Base-by-base conservation (phyloP, 2,888 invertebrate species). In the Morpho achilles region DNA sequence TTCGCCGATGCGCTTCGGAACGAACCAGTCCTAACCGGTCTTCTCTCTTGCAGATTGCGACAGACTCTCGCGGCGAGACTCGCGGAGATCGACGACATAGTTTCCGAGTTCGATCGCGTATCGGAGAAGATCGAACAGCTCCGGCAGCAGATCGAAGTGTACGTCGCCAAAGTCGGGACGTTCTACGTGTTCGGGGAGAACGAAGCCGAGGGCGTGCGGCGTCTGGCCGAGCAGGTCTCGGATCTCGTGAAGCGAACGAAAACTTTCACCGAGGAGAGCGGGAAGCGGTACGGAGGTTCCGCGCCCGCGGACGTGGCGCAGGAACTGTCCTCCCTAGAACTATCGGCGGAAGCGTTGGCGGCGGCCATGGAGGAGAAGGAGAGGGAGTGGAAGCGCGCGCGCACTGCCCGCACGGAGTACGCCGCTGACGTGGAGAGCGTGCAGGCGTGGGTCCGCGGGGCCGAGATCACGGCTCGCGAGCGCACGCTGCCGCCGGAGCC, bases 351-450 rank as follows among this genome's bases (percentile, higher is more conserved):
- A 83, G 93, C 94, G 64, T 91, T 96, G 58, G 92, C 93, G 55
- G 94, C 94, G 71, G 93, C 93, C 53, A 96, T 97, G 95, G 97
- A 97, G 76, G 96, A 96, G 75, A 96, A 96, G 82, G 94, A 95
- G 75, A 93, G 96, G 78, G 96, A 97, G 80, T 95, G 96, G 87
- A 96, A 96, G 80, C 94, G 96, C 65, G 97, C 97, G 32, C 93
- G 94, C 72, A 96, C 96, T 10, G 92, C 95, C 59, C 93, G 97
- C 59, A 93, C 94, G 53, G 97, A 97, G 69, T 97, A 97, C 82
- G 84, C 94, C 50, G 87, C 91, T 39, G 96, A 96, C 73, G 95
- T 96, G 39, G 96, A 96, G 67, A 94, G 94, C 65, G 93, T 97
- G 32, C 95, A 95, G 76, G 92, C 92, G 59, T 98, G 98, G 97